Conservation (phyloP, 2,113 vertebrate species). For the Erythrolamprus reginae region DNA sequence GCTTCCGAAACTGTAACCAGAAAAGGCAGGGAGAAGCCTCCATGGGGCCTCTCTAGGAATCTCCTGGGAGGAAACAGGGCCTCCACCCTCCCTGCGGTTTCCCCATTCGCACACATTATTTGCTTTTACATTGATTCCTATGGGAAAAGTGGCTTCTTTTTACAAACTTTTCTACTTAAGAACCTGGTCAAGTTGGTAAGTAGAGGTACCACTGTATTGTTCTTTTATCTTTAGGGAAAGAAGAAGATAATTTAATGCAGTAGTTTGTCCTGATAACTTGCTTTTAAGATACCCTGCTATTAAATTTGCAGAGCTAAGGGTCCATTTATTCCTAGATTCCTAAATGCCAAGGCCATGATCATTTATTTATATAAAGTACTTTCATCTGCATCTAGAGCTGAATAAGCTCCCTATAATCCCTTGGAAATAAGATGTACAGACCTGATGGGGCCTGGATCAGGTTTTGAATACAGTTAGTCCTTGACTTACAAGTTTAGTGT, state of each 20-base stretch:
- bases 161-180: too few relatives aligned
- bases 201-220: too few relatives aligned
- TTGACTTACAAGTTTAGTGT: too few relatives aligned
- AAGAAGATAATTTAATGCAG: constrained; percentile 54
- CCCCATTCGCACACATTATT: too few relatives aligned
- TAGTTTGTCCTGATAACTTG: constrained; percentile 50
- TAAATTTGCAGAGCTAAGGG: constrained; percentile 28
- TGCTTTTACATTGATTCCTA: too few relatives aligned
- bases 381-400: neutral
- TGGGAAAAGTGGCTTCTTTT: too few relatives aligned
- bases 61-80: too few relatives aligned
- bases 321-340: neutral
- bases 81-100: too few relatives aligned
- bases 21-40: too few relatives aligned
- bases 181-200: too few relatives aligned
- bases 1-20: too few relatives aligned
- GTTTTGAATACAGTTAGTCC: neutral
- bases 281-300: constrained; percentile 31
- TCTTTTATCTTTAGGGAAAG: constrained; percentile 61
- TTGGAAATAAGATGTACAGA: neutral
- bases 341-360: neutral
- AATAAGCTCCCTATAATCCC: neutral
- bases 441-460: neutral
- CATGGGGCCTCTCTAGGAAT: too few relatives aligned
- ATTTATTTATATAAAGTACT: neutral